Evolutionary conservation across 2,888 invertebrate species (phyloP).

Genomic region (Synergus gifuensis): DNA sequence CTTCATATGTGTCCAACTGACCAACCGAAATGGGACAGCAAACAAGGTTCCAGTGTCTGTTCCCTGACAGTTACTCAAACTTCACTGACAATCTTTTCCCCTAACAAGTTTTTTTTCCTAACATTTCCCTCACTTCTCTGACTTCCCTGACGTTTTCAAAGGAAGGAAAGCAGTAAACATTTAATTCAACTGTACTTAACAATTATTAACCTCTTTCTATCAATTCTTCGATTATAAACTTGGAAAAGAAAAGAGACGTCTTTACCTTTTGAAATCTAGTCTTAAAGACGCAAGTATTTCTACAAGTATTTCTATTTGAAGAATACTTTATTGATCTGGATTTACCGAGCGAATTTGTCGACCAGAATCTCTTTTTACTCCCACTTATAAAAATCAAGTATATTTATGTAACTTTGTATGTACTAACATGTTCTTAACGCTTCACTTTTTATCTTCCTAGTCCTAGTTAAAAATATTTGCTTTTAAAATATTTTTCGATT

Average conservation of each 20-base stretch:
- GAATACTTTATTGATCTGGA: slow-evolving; percentile 48
- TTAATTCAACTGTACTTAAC: not conserved
- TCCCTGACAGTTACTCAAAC: too few relatives aligned
- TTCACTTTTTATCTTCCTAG: not conserved
- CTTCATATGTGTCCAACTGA: too few relatives aligned
- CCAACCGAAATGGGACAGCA: too few relatives aligned
- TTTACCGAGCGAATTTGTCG: slow-evolving; percentile 36
- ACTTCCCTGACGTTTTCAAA: not conserved
- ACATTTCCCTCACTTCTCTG: too few relatives aligned
- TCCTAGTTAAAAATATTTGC: not conserved
- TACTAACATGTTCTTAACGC: not conserved
- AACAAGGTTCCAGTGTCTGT: too few relatives aligned
- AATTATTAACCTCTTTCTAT: not conserved
- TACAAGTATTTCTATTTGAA: slow-evolving; percentile 54
- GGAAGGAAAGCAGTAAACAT: not conserved
- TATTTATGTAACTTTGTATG: slow-evolving; percentile 11
- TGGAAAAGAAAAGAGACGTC: not conserved
- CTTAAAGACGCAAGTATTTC: not conserved
- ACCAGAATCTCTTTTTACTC: slow-evolving; percentile 10
- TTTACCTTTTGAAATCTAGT: not conserved
- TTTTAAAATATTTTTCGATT: not conserved
- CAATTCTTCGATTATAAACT: not conserved
- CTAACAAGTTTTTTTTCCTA: too few relatives aligned
- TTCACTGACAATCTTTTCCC: too few relatives aligned
- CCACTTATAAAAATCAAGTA: not conserved